Evolutionary conservation across 2,888 invertebrate genomes (phyloP), one percentile per base, ranked within the genome.

Genomic region (Sipha maydis): DNA sequence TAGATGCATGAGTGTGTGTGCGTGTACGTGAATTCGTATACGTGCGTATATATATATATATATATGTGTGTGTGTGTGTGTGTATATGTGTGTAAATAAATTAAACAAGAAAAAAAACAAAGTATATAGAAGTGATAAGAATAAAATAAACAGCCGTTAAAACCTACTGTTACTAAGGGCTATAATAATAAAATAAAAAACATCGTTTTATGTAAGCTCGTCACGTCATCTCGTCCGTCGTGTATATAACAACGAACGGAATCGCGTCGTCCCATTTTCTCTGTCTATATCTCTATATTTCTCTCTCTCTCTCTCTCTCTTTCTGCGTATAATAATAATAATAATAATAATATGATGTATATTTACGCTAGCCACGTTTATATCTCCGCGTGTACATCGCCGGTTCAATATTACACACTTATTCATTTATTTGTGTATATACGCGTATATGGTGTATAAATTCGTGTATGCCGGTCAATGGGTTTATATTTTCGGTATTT

Each of bases 121-220:
- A 82, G 67, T 31, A 56, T 17, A n/a, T 76, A 41, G 25, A 67
- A 79, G 71, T 34, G 85, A 85, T 54, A 67, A 85, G 69, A 85
- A 79, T 56, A 85, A 85, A 71, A 85, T 79, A 85, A 85, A 85
- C 78, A 76, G 71, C 78, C 34, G 78, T 85, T 85, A 69, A 79
- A 78, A 54, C 85, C 69, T 54, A n/a, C 71, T 79, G 84, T 85
- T 85, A 85, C 84, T 14, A 54, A 28, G 28, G 34, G 71, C 69
- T 56, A 85, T 85, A 85, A 77, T 67, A 75, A 56, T 34, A 54
- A 21, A 34, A 41, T 28, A 83, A 83, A 80, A 79, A 61, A 79
- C 34, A n/a, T 54, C 67, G 85, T 78, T 85, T 85, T 71, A 85
- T 78, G 71, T 71, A 85, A 54, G 85, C 78, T 69, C 78, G 85